Evolutionary conservation across 2,888 invertebrate genomes (phyloP).

Genomic region (Orthosia incerta): DNA sequence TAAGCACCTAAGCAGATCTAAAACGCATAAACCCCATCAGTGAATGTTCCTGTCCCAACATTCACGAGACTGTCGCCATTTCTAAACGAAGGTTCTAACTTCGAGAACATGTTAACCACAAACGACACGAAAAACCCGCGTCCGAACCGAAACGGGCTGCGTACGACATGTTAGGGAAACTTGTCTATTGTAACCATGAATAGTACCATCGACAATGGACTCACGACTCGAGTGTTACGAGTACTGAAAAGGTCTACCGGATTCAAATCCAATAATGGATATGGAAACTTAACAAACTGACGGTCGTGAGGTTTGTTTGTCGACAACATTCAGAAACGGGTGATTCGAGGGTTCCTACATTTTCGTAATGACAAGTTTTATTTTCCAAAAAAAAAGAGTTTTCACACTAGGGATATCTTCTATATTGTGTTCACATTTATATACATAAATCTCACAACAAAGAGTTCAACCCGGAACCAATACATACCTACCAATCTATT

Average conservation of each 20-base stretch:
- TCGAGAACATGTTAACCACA: conserved; percentile 35
- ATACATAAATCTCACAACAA: conserved; percentile 34
- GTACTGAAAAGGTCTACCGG: conserved; percentile 44
- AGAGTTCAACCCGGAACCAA: conserved; percentile 24
- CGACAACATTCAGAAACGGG: conserved; percentile 6
- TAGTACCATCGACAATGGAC: conserved; percentile 40
- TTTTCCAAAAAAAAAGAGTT: not conserved
- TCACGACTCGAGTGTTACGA: conserved; percentile 33
- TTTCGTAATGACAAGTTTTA: not conserved
- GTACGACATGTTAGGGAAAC: conserved; percentile 52
- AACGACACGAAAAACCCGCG: conserved; percentile 36
- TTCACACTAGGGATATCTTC: not conserved
- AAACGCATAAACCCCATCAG: not conserved
- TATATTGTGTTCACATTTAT: conserved; percentile 7
- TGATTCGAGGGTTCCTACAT: not conserved
- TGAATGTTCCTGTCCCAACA: conserved; percentile 19
- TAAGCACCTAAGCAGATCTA: not conserved
- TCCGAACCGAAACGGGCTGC: conserved; percentile 34
- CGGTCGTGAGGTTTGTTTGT: conserved; percentile 5
- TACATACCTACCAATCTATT: conserved; percentile 20
- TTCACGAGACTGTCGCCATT: conserved; percentile 24
- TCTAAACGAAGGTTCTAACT: conserved; percentile 16
- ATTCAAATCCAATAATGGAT: conserved; percentile 48
- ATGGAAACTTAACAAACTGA: conserved; percentile 36
- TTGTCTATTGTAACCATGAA: conserved; percentile 51